Evolutionary conservation across 2,797 vertebrate genomes (phyloP).

Genomic region (Myotis vivesi): DNA sequence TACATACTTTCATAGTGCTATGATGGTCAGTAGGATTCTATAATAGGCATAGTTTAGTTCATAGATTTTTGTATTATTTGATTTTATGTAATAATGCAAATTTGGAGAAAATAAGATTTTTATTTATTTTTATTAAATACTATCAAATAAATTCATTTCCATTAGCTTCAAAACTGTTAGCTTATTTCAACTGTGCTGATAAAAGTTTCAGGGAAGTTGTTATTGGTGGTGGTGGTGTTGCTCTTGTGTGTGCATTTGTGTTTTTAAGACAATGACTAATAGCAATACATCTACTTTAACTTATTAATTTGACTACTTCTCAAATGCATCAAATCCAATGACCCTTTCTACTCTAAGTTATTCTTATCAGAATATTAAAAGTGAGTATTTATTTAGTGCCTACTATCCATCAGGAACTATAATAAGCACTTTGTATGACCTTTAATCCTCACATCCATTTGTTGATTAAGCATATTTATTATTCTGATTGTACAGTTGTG

Average conservation of each 20-base stretch:
- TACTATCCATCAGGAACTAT: not conserved
- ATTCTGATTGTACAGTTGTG: not conserved
- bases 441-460: not conserved
- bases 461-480: conserved; percentile 20
- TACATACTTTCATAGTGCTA: not conserved
- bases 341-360: not conserved
- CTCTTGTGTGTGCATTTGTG: accelerated
- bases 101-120: not conserved
- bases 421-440: not conserved
- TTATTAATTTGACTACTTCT: not conserved
- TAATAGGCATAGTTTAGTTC: not conserved
- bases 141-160: not conserved
- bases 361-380: not conserved
- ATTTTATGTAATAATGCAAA: conserved; percentile 2
- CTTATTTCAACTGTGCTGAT: not conserved
- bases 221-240: too few relatives aligned
- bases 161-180: not conserved
- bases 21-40: not conserved
- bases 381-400: not conserved
- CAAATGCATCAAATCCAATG: not conserved
- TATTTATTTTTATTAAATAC: not conserved
- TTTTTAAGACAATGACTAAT: not conserved
- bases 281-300: not conserved
- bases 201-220: not conserved
- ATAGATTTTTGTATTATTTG: not conserved